A percentile compares a stretch with the other conserved stretches of the same genome.
Conservation (phyloP, 2,113 vertebrate species). For the Micromys minutus region DNA sequence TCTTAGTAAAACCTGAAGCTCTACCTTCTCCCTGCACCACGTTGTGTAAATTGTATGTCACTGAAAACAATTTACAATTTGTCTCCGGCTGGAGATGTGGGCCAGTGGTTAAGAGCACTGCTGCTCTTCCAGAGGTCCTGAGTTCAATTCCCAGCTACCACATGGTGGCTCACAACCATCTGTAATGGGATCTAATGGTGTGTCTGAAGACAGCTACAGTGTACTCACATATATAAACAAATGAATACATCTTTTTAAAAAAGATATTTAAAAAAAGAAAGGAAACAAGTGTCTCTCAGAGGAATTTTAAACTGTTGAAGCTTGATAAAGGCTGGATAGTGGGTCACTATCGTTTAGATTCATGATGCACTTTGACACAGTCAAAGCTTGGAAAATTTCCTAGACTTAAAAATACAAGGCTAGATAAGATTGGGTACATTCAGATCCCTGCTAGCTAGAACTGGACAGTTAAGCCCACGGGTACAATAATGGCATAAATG, state of each 20-base stretch:
- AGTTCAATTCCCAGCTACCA: too few species aligned
- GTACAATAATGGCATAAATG: background rate
- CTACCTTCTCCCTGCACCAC: background rate
- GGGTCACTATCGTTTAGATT: background rate
- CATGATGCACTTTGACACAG: background rate
- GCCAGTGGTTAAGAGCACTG: too few species aligned
- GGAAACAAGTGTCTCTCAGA: background rate
- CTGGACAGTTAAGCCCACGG: background rate
- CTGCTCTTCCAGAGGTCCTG: too few species aligned
- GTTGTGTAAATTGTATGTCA: background rate
- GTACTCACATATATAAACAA: too few species aligned
- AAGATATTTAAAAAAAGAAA: too few species aligned
- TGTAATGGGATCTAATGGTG: too few species aligned
- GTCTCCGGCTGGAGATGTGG: too few species aligned
- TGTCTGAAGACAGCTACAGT: too few species aligned
- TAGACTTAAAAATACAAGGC: background rate
- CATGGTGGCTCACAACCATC: too few species aligned
- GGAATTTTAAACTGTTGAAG: background rate
- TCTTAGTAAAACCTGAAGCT: constrained; percentile 13
- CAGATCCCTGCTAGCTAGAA: background rate
- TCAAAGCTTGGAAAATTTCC: background rate
- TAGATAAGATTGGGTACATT: background rate
- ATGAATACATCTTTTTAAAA: too few species aligned
- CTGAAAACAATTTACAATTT: too few species aligned
- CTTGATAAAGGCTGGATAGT: background rate